Evolutionary conservation across 2,797 vertebrate species (phyloP).

Genomic region (Gymnothorax reevesii): DNA sequence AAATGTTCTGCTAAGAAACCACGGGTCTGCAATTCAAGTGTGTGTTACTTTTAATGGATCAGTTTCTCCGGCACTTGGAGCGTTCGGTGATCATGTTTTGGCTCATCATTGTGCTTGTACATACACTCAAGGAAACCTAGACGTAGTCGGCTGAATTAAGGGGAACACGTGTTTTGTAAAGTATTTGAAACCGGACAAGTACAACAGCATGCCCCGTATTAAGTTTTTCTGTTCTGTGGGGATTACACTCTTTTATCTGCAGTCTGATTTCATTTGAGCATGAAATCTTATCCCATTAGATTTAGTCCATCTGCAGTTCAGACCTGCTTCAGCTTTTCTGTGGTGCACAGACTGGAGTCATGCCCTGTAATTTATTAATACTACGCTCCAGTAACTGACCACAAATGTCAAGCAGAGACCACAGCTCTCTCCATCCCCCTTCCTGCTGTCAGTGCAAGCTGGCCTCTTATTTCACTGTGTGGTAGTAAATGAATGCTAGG

Average conservation of each 20-base stretch:
- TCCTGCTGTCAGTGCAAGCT: background rate
- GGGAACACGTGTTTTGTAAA: too few species aligned
- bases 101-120: too few species aligned
- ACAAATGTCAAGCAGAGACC: background rate
- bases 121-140: too few species aligned
- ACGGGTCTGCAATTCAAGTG: too few species aligned
- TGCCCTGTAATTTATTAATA: background rate
- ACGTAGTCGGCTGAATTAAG: too few species aligned
- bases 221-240: background rate
- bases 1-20: too few species aligned
- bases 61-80: too few species aligned
- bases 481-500: background rate
- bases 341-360: background rate
- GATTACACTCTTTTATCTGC: background rate
- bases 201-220: too few species aligned
- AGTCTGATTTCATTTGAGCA: background rate
- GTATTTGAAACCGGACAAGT: too few species aligned
- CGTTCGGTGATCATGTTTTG: too few species aligned
- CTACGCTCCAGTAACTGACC: constrained; percentile 6
- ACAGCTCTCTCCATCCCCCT: background rate
- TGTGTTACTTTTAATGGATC: too few species aligned
- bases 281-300: background rate
- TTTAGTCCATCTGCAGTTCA: background rate
- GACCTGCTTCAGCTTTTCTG: constrained; percentile 14
- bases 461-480: background rate